Conservation (phyloP, 2,113 vertebrate species). For the Dolichotis patagonum region DNA sequence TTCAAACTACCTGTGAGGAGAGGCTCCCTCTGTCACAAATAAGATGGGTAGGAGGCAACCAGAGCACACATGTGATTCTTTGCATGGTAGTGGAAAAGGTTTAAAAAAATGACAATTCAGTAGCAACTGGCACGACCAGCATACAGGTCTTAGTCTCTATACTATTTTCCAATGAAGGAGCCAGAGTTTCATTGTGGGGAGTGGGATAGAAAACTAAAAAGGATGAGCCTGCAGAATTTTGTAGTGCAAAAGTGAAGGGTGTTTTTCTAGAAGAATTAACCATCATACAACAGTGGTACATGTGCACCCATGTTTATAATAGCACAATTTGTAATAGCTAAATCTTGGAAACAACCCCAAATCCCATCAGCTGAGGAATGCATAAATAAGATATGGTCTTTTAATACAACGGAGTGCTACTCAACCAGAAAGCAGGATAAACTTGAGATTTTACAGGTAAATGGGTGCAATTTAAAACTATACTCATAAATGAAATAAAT, state of each 20-base stretch:
- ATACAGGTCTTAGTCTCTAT: background rate
- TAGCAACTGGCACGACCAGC: background rate
- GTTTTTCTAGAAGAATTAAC: too few relatives aligned
- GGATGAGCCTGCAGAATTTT: background rate
- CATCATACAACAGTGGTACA: too few relatives aligned
- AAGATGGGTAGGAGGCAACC: background rate
- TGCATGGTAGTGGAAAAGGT: background rate
- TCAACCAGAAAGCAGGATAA: too few relatives aligned
- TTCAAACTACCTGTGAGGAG: background rate
- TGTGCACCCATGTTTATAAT: too few relatives aligned
- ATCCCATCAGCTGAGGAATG: too few relatives aligned
- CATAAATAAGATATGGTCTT: too few relatives aligned
- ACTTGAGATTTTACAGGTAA: too few relatives aligned
- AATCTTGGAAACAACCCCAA: too few relatives aligned
- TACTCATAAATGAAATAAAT: too few relatives aligned
- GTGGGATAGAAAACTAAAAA: background rate
- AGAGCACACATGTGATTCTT: background rate
- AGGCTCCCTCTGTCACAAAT: background rate
- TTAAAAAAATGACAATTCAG: background rate
- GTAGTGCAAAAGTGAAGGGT: background rate
- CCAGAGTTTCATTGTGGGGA: background rate
- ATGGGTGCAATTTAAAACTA: too few relatives aligned
- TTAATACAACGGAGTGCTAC: too few relatives aligned
- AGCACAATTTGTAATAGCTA: too few relatives aligned
- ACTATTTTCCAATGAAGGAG: background rate